Evolutionary conservation across 2,113 vertebrate species (phyloP).

Genomic region (Xiphias gladius): DNA sequence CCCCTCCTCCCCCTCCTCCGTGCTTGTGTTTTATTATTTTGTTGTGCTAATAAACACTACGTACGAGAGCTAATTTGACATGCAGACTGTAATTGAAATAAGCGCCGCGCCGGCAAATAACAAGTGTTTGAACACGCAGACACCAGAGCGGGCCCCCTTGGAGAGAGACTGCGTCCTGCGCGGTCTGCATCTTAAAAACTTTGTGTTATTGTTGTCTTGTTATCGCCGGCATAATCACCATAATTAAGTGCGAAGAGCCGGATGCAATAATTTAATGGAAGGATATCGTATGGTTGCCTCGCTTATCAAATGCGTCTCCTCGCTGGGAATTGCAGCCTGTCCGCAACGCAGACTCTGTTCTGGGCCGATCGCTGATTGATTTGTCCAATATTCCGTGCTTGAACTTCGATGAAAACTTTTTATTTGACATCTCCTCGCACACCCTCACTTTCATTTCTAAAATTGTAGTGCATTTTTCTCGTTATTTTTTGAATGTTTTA

Average conservation of each 20-base stretch:
- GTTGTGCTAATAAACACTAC: slow-evolving; percentile 78
- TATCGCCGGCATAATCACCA: slow-evolving; percentile 44
- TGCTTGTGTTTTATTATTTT: slow-evolving; percentile 67
- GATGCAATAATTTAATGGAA: slow-evolving; percentile 54
- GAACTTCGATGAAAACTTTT: slow-evolving; percentile 37
- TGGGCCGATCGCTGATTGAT: slow-evolving; percentile 40
- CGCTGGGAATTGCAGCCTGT: slow-evolving; percentile 62
- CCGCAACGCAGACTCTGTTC: slow-evolving; percentile 35
- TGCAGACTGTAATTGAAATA: slow-evolving; percentile 79
- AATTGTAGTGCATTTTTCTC: neutral
- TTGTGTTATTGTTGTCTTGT: slow-evolving; percentile 41
- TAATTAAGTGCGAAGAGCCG: slow-evolving; percentile 51
- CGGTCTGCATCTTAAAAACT: slow-evolving; percentile 52
- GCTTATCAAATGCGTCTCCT: slow-evolving; percentile 49
- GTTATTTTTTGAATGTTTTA: no score
- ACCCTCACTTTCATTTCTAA: neutral
- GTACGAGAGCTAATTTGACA: slow-evolving; percentile 74
- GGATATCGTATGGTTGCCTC: slow-evolving; percentile 45
- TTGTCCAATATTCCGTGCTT: slow-evolving; percentile 28
- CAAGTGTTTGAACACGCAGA: slow-evolving; percentile 69
- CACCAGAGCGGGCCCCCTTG: neutral
- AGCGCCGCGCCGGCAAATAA: slow-evolving; percentile 75
- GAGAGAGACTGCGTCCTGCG: slow-evolving; percentile 19
- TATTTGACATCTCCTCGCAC: neutral
- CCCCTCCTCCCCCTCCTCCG: neutral